A percentile compares a stretch with the other conserved stretches of the same genome.
phyloP scores from a whole-genome alignment of 2,888 invertebrate species.

The Volucella inflata region DNA sequence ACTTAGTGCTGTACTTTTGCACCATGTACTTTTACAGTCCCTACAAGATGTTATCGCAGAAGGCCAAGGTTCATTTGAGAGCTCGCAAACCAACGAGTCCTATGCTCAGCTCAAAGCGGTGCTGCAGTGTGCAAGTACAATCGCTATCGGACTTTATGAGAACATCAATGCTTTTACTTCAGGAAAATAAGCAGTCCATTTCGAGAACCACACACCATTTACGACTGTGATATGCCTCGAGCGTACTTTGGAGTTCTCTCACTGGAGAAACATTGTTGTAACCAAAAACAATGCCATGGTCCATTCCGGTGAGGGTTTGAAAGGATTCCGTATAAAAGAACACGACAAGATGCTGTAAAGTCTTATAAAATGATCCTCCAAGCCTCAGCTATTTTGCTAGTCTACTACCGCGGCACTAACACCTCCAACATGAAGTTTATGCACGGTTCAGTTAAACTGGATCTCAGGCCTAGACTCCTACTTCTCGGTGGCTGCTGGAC shows the following conservation, averaged over 20 bases:
- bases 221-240: constrained; percentile 94
- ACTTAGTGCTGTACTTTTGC: constrained; percentile 94
- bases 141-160: constrained; percentile 95
- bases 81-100: constrained; percentile 91
- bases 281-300: constrained; percentile 96
- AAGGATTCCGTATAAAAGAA: constrained; percentile 98
- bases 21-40: constrained; percentile 93
- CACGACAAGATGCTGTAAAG: constrained; percentile 94
- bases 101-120: constrained; percentile 93
- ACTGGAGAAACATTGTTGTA: constrained; percentile 99
- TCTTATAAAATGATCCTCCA: constrained; percentile 94
- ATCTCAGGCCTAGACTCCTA: constrained; percentile 98
- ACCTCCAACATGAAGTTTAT: constrained; percentile 95
- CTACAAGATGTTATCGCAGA: constrained; percentile 92
- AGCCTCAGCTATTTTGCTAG: constrained; percentile 94
- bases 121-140: constrained; percentile 90
- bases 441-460: constrained; percentile 96
- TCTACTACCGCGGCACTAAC: constrained; percentile 98
- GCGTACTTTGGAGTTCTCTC: constrained; percentile 96
- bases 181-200: constrained; percentile 92
- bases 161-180: constrained; percentile 86
- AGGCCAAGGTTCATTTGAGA: constrained; percentile 90
- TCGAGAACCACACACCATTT: constrained; percentile 98
- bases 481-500: constrained; percentile 99
- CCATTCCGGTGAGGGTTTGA: constrained; percentile 96